phyloP scores from a whole-genome alignment of 2,113 vertebrate species.

The Eptesicus fuscus region DNA sequence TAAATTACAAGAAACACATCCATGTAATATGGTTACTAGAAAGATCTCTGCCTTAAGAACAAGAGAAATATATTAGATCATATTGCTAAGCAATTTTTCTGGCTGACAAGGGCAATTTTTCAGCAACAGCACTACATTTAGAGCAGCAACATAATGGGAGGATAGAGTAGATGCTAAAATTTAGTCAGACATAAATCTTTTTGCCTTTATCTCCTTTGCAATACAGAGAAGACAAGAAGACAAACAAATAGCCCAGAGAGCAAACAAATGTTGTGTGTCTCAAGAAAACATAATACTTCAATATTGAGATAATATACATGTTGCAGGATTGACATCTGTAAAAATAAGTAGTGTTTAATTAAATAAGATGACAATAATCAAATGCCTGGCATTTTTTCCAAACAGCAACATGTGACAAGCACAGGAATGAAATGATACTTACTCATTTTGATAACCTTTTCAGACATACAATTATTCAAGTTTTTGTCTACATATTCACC shows the following conservation, averaged over 20 bases:
- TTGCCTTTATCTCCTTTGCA: constrained; percentile 45
- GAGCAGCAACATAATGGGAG: not conserved
- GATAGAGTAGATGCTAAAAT: constrained; percentile 50
- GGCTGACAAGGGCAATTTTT: constrained; percentile 53
- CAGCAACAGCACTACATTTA: not conserved
- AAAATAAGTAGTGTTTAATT: constrained; percentile 39
- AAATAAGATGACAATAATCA: constrained; percentile 33
- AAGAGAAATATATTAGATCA: constrained; percentile 46
- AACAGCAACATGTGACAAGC: constrained; percentile 5
- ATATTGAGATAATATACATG: constrained; percentile 47
- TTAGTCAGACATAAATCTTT: constrained; percentile 58
- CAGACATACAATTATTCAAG: not conserved
- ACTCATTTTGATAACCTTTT: not conserved
- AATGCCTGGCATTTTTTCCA: not conserved
- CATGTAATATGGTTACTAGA: not conserved
- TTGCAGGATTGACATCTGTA: constrained; percentile 20
- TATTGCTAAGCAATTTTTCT: constrained; percentile 49
- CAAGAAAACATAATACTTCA: constrained; percentile 35
- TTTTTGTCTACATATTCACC: not conserved
- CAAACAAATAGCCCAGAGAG: constrained; percentile 50
- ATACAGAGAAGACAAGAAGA: constrained; percentile 40
- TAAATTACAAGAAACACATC: not conserved
- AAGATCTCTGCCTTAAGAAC: constrained; percentile 5
- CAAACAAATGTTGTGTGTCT: constrained; percentile 23
- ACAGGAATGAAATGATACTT: not conserved